phyloP scores from a whole-genome alignment of 2,888 invertebrate genomes.

The Cataglyphis rosenhaueri region DNA sequence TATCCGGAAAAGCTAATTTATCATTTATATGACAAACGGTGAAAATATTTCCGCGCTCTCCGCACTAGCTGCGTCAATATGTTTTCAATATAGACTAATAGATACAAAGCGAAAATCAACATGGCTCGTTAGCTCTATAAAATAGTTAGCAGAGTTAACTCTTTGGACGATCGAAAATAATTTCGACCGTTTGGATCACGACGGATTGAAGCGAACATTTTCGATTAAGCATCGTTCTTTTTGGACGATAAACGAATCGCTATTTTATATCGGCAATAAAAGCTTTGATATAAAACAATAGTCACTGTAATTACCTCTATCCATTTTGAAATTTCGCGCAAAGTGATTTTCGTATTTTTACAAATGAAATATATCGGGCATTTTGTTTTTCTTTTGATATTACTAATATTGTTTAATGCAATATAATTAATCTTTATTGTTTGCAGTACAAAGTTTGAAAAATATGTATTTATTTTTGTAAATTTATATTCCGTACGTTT shows the following conservation, averaged over 20 bases:
- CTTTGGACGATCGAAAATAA: slow-evolving; percentile 14
- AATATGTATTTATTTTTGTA: not conserved
- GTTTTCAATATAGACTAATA: slow-evolving; percentile 5
- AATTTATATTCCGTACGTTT: not conserved
- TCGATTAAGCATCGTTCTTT: not conserved
- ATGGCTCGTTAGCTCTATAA: not conserved
- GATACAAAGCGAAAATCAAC: not conserved
- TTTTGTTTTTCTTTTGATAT: not conserved
- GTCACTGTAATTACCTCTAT: slow-evolving; percentile 11
- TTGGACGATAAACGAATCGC: not conserved
- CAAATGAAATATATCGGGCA: not conserved
- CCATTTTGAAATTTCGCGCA: not conserved
- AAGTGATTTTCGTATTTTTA: slow-evolving; percentile 22
- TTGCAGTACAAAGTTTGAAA: not conserved
- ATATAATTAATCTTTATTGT: slow-evolving; percentile 20
- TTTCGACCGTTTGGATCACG: not conserved
- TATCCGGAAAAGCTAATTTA: slow-evolving; percentile 47
- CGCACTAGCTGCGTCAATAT: not conserved
- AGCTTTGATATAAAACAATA: slow-evolving; percentile 26
- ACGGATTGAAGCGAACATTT: slow-evolving; percentile 9
- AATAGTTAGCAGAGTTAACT: slow-evolving; percentile 12
- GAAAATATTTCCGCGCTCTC: slow-evolving; percentile 43
- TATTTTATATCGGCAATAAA: slow-evolving; percentile 10
- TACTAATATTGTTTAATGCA: not conserved
- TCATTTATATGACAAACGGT: slow-evolving; percentile 41